phyloP scores from a whole-genome alignment of 1,140 invertebrate species.

The Caligus rogercresseyi region DNA sequence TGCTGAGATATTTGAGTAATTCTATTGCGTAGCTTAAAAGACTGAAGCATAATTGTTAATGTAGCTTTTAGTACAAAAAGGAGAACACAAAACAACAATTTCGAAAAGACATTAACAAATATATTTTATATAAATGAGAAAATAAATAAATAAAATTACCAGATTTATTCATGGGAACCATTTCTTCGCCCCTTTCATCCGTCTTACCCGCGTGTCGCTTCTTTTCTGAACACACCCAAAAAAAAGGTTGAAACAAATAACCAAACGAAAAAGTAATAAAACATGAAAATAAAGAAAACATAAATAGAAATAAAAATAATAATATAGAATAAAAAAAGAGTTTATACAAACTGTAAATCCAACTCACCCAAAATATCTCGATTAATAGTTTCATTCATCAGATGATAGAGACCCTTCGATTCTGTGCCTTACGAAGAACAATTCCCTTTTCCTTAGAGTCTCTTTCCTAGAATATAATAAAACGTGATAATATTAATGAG shows the following conservation, averaged over 20 bases:
- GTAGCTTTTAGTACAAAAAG: no score
- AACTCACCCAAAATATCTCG: constrained; percentile 11
- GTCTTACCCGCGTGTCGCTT: background rate
- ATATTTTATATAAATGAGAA: background rate
- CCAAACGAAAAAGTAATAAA: no score
- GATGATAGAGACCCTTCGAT: constrained; percentile 12
- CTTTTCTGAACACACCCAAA: constrained; percentile 10
- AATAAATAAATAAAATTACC: background rate
- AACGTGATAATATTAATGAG: no score
- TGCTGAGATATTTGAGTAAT: no score
- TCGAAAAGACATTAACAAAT: no score
- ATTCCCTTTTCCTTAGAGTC: background rate
- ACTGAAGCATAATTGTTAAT: no score
- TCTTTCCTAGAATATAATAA: constrained; percentile 9
- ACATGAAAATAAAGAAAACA: constrained; percentile 14
- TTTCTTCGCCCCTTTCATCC: background rate
- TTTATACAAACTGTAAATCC: background rate
- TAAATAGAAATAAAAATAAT: background rate
- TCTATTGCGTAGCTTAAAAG: no score
- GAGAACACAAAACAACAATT: no score
- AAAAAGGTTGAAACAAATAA: no score
- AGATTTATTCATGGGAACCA: constrained; percentile 1
- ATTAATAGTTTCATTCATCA: constrained; percentile 19
- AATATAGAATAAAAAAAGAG: background rate
- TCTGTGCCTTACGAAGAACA: background rate